phyloP scores from a whole-genome alignment of 2,797 vertebrate species.

The Esox masquinongy region DNA sequence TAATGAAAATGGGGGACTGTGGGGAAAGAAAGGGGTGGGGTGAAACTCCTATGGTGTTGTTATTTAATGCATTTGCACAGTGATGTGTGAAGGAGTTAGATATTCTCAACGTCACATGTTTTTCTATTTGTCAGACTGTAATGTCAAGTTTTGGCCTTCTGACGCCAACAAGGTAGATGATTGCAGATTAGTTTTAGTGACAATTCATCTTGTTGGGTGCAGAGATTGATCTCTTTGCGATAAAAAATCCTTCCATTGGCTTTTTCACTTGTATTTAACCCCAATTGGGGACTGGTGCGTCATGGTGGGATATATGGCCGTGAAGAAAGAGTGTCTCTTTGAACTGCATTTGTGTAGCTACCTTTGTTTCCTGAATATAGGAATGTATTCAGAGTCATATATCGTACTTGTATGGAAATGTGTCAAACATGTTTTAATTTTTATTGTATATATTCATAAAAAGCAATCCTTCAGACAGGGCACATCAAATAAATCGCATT shows the following conservation, averaged over 20 bases:
- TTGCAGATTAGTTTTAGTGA: constrained; percentile 33
- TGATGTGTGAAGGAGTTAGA: neutral
- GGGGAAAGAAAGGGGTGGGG: neutral
- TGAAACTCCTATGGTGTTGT: neutral
- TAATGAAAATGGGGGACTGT: neutral
- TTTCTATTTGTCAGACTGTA: constrained; percentile 53
- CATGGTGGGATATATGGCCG: neutral
- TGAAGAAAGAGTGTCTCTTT: neutral
- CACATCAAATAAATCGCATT: neutral
- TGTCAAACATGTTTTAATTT: neutral
- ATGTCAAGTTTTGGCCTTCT: constrained; percentile 66
- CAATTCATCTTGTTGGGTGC: constrained; percentile 17
- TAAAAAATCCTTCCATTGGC: constrained; percentile 1
- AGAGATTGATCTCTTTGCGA: constrained; percentile 34
- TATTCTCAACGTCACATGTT: constrained; percentile 24
- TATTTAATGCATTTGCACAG: neutral
- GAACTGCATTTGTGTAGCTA: neutral
- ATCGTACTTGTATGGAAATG: neutral
- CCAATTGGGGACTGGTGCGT: constrained; percentile 25
- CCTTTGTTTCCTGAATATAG: neutral
- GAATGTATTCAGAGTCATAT: neutral
- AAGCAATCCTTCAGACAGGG: neutral
- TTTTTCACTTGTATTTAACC: constrained; percentile 22
- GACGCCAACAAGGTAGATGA: constrained; percentile 51
- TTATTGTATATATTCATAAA: neutral